Evolutionary conservation across 2,797 vertebrate species (phyloP), one percentile per base, ranked within the genome.

Genomic region (Halcyon badia): DNA sequence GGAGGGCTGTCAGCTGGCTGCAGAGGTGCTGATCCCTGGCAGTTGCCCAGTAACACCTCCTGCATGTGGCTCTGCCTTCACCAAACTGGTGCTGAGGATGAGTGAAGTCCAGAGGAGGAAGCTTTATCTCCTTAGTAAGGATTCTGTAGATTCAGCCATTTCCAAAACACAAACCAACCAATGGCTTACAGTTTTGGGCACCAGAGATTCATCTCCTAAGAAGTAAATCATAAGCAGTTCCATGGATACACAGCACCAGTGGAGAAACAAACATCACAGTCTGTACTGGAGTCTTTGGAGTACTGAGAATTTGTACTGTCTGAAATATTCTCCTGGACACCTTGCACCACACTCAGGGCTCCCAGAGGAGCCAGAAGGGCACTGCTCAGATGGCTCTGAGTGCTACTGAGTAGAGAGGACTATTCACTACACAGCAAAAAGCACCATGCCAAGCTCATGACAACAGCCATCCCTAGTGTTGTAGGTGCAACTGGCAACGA

Each of bases 1-100:
- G 15, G 48, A 52, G 35, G 79, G 70, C 77, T 96, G 90, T 87
- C 92, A 90, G 81, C 77, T 66, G 76, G 26, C 25, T 66, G 72
- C 57, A 85, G 65, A 96, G 69, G 82, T 83, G 73, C 56, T 94
- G 96, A 97, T 94, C 91, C 77, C 60, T 14, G 66, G 58, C 0
- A 0, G n/a, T 25, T 77, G 81, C 80, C 75, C 76, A 42, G 89
- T 65, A 89, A 88, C 64, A 58, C 52, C 71, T 73, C 69, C 46
- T 90, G 49, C 62, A 72, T 39, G 15, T 4, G 48, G 78, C 68
- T 93, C 39, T 35, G 84, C 52, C 49, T 58, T 80, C 42, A 42
- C 10, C 13, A 78, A 21, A 8, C 31, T 52, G 71, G 33, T 52
- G 68, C 57, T 87, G 65, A 90, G 77, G 51, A 52, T 73, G 73